phyloP scores from a whole-genome alignment of 2,797 vertebrate genomes.

The Mionectes olivaceus region DNA sequence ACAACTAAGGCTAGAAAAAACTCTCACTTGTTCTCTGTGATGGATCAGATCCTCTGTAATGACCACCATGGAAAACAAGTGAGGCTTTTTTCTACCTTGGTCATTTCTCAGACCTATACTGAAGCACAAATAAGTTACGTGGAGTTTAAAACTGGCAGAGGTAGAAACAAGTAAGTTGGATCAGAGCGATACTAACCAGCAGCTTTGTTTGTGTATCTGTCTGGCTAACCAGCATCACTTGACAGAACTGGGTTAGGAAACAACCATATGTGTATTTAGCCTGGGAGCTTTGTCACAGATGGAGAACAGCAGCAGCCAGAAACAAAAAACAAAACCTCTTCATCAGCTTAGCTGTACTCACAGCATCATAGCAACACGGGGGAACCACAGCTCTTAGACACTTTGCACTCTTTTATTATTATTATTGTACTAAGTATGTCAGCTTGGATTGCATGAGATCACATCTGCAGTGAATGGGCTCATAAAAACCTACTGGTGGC shows the following conservation, averaged over 20 bases:
- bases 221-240: conserved; percentile 42
- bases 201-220: conserved; percentile 35
- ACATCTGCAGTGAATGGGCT: neutral
- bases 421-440: neutral
- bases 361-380: neutral
- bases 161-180: neutral
- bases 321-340: conserved; percentile 37
- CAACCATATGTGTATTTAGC: conserved; percentile 58
- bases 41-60: neutral
- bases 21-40: neutral
- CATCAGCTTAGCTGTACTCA: neutral
- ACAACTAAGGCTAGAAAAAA: neutral
- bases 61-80: neutral
- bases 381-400: neutral
- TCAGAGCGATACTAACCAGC: neutral
- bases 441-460: neutral
- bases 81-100: neutral
- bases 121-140: neutral
- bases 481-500: neutral
- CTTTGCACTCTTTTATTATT: neutral
- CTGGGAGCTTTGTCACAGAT: conserved; percentile 47
- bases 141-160: neutral
- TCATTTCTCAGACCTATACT: neutral
- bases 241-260: conserved; percentile 60
- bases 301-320: conserved; percentile 39